Evolutionary conservation across 2,888 invertebrate species (phyloP).

Genomic region (Nemotelus nigrinus): DNA sequence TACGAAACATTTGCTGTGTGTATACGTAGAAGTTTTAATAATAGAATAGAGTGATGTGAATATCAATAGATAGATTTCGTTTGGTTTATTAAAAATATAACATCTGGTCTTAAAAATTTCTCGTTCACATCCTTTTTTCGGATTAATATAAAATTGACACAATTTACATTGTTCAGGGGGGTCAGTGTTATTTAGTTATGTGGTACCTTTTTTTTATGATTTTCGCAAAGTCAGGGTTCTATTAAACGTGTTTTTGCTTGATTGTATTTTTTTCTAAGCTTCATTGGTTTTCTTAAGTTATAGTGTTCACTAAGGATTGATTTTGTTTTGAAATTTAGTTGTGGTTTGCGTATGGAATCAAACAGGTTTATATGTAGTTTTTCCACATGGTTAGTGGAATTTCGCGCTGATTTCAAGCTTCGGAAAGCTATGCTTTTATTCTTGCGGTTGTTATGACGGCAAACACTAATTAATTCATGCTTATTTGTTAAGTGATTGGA

Average conservation of each 20-base stretch:
- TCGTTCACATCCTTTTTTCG: neutral
- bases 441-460: no score
- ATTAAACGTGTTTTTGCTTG: constrained; percentile 40
- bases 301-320: neutral
- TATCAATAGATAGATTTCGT: neutral
- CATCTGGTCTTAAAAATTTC: neutral
- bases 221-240: constrained; percentile 5
- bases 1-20: neutral
- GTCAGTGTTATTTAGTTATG: neutral
- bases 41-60: neutral
- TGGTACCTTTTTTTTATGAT: no score
- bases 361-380: no score
- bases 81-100: constrained; percentile 13
- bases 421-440: no score
- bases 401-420: no score
- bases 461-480: no score
- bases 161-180: constrained; percentile 26
- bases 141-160: constrained; percentile 33
- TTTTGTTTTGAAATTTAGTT: neutral
- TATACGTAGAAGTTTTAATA: neutral
- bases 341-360: neutral
- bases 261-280: constrained; percentile 49
- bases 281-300: constrained; percentile 45
- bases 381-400: no score
- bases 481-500: no score